phyloP scores from a whole-genome alignment of 1,140 invertebrate species.

The Caenorhabditis remanei region DNA sequence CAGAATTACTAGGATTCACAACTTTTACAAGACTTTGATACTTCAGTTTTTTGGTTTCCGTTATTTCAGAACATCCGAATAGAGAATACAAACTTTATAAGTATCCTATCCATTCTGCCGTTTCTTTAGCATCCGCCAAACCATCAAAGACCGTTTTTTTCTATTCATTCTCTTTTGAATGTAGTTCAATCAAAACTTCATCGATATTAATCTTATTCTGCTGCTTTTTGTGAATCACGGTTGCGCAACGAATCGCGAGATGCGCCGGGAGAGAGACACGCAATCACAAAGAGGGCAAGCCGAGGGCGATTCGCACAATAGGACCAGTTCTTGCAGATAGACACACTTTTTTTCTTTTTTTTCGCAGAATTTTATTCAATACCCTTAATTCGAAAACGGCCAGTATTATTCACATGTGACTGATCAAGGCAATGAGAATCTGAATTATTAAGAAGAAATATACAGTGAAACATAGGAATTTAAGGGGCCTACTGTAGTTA shows the following conservation, averaged over 20 bases:
- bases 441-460: conserved; percentile 4
- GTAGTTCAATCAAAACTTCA: neutral
- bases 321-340: conserved; percentile 42
- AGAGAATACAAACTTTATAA: too few species aligned
- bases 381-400: conserved; percentile 41
- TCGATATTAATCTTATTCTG: conserved; percentile 28
- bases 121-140: too few species aligned
- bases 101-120: too few species aligned
- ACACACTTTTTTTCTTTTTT: neutral
- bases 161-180: neutral
- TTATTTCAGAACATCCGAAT: too few species aligned
- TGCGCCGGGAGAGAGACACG: conserved; percentile 25
- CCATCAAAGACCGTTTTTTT: too few species aligned
- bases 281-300: conserved; percentile 51
- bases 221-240: conserved; percentile 42
- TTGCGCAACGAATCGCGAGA: conserved; percentile 46
- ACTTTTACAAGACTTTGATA: too few species aligned
- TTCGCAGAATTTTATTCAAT: conserved; percentile 37
- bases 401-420: conserved; percentile 51
- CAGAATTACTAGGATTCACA: too few species aligned
- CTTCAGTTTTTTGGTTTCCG: too few species aligned
- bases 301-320: conserved; percentile 51
- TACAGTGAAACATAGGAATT: neutral
- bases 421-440: conserved; percentile 44
- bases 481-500: neutral